phyloP scores from a whole-genome alignment of 64 coral and sea anemone genomes.

The Montipora foliosa region DNA sequence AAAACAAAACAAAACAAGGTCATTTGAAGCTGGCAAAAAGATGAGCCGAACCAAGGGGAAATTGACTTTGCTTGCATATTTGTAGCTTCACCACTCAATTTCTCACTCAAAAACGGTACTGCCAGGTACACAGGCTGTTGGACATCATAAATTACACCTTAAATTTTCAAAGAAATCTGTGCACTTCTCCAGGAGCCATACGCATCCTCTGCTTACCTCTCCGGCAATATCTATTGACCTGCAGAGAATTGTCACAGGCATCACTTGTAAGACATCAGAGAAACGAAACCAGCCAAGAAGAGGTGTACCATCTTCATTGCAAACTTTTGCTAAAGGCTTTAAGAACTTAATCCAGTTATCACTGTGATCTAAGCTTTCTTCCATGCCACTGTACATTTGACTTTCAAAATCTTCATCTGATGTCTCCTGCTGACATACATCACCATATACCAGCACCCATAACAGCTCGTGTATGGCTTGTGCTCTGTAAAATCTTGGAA shows the following conservation, averaged over 20 bases:
- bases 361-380: neutral
- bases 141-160: too few species aligned
- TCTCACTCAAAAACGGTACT: too few species aligned
- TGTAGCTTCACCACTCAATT: too few species aligned
- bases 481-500: constrained; percentile 49
- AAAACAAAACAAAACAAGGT: too few species aligned
- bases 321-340: constrained; percentile 32
- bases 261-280: constrained; percentile 57
- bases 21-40: too few species aligned
- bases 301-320: constrained; percentile 6
- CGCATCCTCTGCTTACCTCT: constrained; percentile 12
- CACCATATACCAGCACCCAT: constrained; percentile 70
- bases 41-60: too few species aligned
- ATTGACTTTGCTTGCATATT: too few species aligned
- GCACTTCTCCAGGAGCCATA: too few species aligned
- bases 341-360: constrained; percentile 56
- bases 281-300: constrained; percentile 65
- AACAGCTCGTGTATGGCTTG: constrained; percentile 61
- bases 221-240: constrained; percentile 54
- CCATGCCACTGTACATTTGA: neutral
- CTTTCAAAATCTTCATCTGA: neutral
- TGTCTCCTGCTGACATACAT: neutral
- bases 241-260: constrained; percentile 70
- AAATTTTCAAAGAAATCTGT: too few species aligned
- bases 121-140: too few species aligned